These are phyloP conservation scores for Pseudochirops corinnae DNA, from an alignment of 2,797 vertebrate genomes.

Conservation along the genomic window DNA sequence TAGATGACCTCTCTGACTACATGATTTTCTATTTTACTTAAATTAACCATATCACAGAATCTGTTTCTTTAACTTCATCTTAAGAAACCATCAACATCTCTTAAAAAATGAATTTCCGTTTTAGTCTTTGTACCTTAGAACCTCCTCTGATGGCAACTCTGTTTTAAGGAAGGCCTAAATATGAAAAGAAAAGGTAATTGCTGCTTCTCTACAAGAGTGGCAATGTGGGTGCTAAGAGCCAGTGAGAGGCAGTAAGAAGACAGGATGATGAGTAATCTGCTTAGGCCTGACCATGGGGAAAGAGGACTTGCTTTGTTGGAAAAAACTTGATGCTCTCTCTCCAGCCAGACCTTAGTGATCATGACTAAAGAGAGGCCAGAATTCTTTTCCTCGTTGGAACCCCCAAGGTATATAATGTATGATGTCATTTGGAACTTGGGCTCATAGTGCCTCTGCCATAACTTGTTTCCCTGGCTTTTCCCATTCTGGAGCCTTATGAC, in stretches of 20 bases:
- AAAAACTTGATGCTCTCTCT: background rate
- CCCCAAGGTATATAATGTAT: background rate
- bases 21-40: background rate
- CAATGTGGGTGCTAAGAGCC: slow-evolving; percentile 14
- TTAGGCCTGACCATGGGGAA: background rate
- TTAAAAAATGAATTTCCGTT: slow-evolving; percentile 13
- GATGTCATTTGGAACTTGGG: background rate
- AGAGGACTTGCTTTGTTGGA: background rate
- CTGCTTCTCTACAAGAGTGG: background rate
- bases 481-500: background rate
- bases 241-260: background rate
- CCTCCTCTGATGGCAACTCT: background rate
- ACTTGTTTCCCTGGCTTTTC: background rate
- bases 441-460: background rate
- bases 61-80: background rate
- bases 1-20: background rate
- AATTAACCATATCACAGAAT: background rate
- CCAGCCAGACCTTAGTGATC: slow-evolving; percentile 13
- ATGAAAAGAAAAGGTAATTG: slow-evolving; percentile 2
- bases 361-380: background rate
- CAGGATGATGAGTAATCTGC: background rate
- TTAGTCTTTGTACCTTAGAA: background rate
- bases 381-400: background rate
- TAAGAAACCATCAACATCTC: slow-evolving; percentile 29
- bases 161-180: background rate